A percentile compares a stretch with the other conserved stretches of the same genome.
Conservation (phyloP, 2,797 vertebrate genomes). For the Perodicticus potto region DNA sequence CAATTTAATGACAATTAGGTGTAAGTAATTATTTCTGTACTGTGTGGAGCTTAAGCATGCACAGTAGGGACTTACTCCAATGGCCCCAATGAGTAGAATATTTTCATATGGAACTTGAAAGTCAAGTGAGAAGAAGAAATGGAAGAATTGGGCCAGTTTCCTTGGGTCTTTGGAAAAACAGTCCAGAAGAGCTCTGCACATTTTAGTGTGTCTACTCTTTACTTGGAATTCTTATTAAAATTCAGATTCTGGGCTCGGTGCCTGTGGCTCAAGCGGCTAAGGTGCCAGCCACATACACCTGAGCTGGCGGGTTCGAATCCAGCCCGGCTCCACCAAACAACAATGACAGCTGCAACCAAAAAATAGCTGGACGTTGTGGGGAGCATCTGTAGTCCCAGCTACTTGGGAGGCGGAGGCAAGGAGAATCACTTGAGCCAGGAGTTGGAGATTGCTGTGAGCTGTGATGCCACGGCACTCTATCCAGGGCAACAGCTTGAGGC, state of each 20-base stretch:
- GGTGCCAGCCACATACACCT: no score
- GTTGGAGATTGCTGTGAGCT: no score
- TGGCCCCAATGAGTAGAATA: background rate
- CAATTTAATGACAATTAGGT: background rate
- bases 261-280: no score
- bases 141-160: background rate
- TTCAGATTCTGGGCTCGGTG: background rate
- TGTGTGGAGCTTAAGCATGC: background rate
- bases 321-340: no score
- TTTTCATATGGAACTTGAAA: background rate
- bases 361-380: no score
- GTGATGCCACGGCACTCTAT: no score
- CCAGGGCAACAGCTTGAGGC: no score
- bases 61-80: background rate
- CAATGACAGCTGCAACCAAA: no score
- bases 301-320: no score
- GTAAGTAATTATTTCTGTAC: background rate
- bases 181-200: background rate
- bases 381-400: no score
- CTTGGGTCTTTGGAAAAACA: background rate
- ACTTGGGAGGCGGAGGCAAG: no score
- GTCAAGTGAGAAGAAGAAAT: conserved; percentile 29
- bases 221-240: background rate
- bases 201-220: background rate
- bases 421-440: no score